A percentile compares a stretch with the other conserved stretches of the same genome.
Evolutionary conservation across 2,113 vertebrate species (phyloP).

Genomic region (Tragelaphus strepsiceros): DNA sequence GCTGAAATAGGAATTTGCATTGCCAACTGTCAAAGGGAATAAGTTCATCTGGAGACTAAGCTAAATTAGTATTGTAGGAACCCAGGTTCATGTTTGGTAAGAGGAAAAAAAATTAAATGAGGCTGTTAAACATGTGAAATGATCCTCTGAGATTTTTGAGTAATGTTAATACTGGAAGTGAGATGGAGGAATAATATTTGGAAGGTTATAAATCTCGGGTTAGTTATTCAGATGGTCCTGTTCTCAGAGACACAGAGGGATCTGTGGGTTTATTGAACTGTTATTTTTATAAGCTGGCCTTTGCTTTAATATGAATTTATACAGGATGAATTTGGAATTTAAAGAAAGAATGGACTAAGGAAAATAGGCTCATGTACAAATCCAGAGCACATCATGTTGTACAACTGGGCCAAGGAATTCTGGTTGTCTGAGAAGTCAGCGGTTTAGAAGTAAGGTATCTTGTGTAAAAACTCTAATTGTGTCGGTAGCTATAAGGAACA

Average conservation of each 20-base stretch:
- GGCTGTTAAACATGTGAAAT: not conserved
- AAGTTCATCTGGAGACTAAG: not conserved
- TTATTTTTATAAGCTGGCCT: not conserved
- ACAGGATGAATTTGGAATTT: not conserved
- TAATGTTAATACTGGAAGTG: not conserved
- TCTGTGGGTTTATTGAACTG: not conserved
- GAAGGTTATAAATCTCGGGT: not conserved
- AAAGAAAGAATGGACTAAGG: not conserved
- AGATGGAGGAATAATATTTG: not conserved
- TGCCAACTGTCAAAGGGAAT: not conserved
- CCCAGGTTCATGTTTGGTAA: not conserved
- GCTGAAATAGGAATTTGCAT: not conserved
- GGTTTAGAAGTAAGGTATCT: not conserved
- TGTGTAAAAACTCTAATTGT: not conserved
- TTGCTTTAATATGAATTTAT: not conserved
- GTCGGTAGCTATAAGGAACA: not conserved
- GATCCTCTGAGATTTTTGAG: not conserved
- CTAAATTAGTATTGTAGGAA: not conserved
- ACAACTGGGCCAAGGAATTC: not conserved
- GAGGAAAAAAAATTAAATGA: not conserved
- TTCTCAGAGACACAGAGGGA: not conserved
- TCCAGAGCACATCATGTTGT: not conserved
- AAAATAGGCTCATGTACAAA: not conserved
- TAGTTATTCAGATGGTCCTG: not conserved
- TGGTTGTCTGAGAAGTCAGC: not conserved